phyloP scores from a whole-genome alignment of 2,797 vertebrate genomes.

The Sebastes kiyomatsui region DNA sequence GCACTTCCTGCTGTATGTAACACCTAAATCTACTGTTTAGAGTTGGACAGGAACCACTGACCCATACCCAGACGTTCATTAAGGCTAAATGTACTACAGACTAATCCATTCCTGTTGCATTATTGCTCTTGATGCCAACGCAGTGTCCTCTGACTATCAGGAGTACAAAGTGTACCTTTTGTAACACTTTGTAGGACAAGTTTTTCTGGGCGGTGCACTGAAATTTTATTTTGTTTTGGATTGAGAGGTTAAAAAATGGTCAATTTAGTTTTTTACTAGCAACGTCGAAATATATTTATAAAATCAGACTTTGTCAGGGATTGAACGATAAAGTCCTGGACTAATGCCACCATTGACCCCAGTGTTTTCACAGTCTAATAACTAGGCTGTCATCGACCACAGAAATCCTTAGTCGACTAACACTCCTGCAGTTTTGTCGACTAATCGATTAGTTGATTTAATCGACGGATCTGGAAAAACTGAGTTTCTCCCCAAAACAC shows the following conservation, averaged over 20 bases:
- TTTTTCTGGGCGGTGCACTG: background rate
- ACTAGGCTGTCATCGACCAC: too few species aligned
- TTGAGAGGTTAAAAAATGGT: background rate
- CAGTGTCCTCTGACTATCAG: background rate
- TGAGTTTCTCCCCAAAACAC: too few species aligned
- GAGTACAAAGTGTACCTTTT: background rate
- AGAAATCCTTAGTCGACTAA: too few species aligned
- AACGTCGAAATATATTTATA: background rate
- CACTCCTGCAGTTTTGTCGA: too few species aligned
- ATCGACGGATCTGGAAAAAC: too few species aligned
- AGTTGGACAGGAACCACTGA: constrained; percentile 6
- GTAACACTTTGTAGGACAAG: background rate
- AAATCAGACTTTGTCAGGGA: background rate
- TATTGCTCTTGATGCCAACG: background rate
- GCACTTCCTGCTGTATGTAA: constrained; percentile 35
- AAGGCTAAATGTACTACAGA: constrained; percentile 4
- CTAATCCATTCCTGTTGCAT: constrained; percentile 4
- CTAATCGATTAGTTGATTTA: too few species aligned
- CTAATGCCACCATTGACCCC: background rate
- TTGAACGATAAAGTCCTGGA: background rate
- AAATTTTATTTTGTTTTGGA: background rate
- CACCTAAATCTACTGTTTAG: constrained; percentile 6
- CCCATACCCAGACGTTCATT: constrained; percentile 4
- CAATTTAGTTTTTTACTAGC: background rate
- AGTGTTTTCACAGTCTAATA: background rate